Base-by-base conservation (phyloP, 2,113 vertebrate species). In the Paraplagusia blochii region DNA sequence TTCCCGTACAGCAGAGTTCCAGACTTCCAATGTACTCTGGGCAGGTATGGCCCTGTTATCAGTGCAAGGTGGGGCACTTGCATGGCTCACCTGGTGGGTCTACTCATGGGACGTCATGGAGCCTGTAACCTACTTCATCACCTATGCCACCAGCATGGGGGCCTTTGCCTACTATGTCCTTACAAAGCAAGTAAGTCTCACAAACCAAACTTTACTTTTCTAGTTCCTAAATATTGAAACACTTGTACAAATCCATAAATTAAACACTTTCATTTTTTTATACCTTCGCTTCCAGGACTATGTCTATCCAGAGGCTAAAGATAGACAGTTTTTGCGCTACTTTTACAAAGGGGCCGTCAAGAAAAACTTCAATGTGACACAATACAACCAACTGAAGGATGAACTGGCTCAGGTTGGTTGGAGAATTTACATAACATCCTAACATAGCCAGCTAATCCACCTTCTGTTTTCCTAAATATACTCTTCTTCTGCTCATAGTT, bases 101-200 rank as follows among this genome's bases (percentile, higher is more conserved):
- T 98, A 96, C 53, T 98, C 95, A 0, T 98, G 96, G 96, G 96
- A 98, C 34, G 93, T 98, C 77, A 98, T 97, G 93, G 96, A 98
- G 58, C 96, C 96, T 0, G 93, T 98, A 49, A 98, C 96, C 0
- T 98, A 96, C 77, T 98, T 98, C 87, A 89, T 98, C 83, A 94
- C 95, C 19, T 93, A 94, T 0, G 89, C 87, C 33, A 97, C 94
- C 48, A 93, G 94, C 88, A 94, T 97, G 55, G 92, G 90, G 54
- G 92, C 90, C 62, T 96, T 95, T 0, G 87, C 92, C 19, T 98
- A 98, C 76, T 98, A 93, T 1, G 63, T 97, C 44, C 90, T 97
- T 45, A 97, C 95, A 34, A 94, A 91, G 60, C 91, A 94, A 92
- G 96, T 22, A 63, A 64, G 74, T 52, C 7, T 40, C 33, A 22